A percentile compares a stretch with the other conserved stretches of the same genome.
phyloP scores from a whole-genome alignment of 2,797 vertebrate species.

The Falco concolor region DNA sequence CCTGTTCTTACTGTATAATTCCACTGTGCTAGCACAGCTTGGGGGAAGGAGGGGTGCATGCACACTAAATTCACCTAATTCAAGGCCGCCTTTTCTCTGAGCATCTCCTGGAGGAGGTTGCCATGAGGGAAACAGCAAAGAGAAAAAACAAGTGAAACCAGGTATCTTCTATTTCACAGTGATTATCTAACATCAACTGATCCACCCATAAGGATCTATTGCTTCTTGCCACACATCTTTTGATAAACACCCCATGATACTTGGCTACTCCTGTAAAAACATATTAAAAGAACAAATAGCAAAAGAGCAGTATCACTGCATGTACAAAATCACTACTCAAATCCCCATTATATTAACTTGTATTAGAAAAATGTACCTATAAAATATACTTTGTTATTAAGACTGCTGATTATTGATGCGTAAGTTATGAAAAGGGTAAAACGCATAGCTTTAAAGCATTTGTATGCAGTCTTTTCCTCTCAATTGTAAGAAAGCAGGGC shows the following conservation, averaged over 20 bases:
- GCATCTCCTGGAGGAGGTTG: background rate
- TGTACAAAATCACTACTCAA: background rate
- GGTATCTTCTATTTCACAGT: background rate
- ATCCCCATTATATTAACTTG: background rate
- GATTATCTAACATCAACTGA: background rate
- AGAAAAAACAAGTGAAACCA: background rate
- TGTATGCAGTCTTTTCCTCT: background rate
- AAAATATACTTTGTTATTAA: background rate
- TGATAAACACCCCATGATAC: background rate
- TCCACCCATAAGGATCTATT: background rate
- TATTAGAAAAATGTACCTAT: background rate
- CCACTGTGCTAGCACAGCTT: fast-evolving
- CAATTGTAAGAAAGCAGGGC: background rate
- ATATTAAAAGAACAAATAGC: background rate
- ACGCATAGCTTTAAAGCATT: background rate
- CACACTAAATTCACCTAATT: background rate
- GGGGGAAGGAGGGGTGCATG: background rate
- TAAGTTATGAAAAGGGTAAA: background rate
- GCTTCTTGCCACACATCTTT: background rate
- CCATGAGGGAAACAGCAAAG: background rate
- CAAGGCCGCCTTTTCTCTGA: background rate
- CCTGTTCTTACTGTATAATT: background rate
- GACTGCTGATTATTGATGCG: background rate
- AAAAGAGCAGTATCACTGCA: background rate
- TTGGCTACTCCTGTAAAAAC: background rate